A percentile compares a stretch with the other conserved stretches of the same genome.
Evolutionary conservation across 1,140 invertebrate genomes (phyloP).

Genomic region (Nephotettix cincticeps): DNA sequence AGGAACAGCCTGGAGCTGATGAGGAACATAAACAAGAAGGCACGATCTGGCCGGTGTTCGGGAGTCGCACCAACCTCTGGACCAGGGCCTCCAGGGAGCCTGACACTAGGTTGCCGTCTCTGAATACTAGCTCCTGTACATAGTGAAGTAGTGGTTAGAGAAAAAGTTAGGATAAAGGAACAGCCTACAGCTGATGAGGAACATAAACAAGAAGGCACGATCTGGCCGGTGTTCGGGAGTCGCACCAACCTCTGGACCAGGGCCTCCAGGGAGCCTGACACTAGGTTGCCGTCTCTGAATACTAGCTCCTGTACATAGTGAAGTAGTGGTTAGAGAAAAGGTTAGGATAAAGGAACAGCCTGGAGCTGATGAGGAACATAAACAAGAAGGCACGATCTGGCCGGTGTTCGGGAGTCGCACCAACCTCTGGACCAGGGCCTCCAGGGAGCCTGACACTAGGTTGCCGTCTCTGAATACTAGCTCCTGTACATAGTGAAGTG

Average conservation of each 20-base stretch:
- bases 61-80: slow-evolving; percentile 86
- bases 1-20: slow-evolving; percentile 90
- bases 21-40: slow-evolving; percentile 91
- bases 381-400: slow-evolving; percentile 89
- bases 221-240: slow-evolving; percentile 87
- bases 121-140: slow-evolving; percentile 74
- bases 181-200: slow-evolving; percentile 87
- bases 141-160: too few species aligned
- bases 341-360: slow-evolving; percentile 93
- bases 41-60: slow-evolving; percentile 84
- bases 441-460: slow-evolving; percentile 80
- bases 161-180: slow-evolving; percentile 92
- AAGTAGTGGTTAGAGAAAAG: too few species aligned
- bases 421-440: slow-evolving; percentile 85
- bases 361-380: slow-evolving; percentile 89
- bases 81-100: slow-evolving; percentile 84
- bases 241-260: slow-evolving; percentile 86
- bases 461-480: slow-evolving; percentile 86
- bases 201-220: slow-evolving; percentile 88
- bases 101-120: slow-evolving; percentile 84
- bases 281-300: slow-evolving; percentile 85
- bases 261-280: slow-evolving; percentile 82
- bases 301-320: slow-evolving; percentile 70
- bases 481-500: too few species aligned
- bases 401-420: slow-evolving; percentile 85